phyloP scores from a whole-genome alignment of 2,797 vertebrate genomes.

The Parambassis ranga region DNA sequence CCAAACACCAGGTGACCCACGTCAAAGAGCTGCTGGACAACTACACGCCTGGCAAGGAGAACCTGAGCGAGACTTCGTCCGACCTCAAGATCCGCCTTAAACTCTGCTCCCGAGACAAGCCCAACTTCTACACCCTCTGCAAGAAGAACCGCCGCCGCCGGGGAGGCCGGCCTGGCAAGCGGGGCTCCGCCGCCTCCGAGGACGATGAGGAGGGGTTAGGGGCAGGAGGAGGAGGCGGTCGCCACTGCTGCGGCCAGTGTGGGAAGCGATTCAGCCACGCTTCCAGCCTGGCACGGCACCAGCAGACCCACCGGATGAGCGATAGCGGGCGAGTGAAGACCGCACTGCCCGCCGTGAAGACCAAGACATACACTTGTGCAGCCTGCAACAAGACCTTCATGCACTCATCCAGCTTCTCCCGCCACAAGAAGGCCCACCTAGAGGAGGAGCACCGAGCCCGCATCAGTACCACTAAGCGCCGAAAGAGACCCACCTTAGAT shows the following conservation, averaged over 20 bases:
- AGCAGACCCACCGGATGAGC: constrained; percentile 58
- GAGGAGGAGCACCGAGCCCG: constrained; percentile 51
- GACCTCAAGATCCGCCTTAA: constrained; percentile 85
- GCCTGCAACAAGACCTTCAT: constrained; percentile 81
- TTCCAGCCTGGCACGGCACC: constrained; percentile 69
- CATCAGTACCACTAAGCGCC: constrained; percentile 29
- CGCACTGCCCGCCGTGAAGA: constrained; percentile 19
- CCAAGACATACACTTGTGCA: constrained; percentile 73
- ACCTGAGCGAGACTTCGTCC: constrained; percentile 71
- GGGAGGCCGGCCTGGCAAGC: constrained; percentile 8
- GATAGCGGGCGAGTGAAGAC: constrained; percentile 31
- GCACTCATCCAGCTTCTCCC: constrained; percentile 80
- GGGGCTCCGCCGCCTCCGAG: background rate
- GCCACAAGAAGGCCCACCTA: constrained; percentile 79
- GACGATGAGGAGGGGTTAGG: constrained; percentile 50
- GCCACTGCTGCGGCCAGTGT: constrained; percentile 66
- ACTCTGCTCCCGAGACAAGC: constrained; percentile 81
- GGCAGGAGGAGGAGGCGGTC: background rate
- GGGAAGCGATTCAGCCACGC: constrained; percentile 72
- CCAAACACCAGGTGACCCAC: constrained; percentile 80
- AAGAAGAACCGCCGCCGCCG: constrained; percentile 79
- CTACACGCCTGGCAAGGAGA: constrained; percentile 76
- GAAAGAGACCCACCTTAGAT: constrained; percentile 56
- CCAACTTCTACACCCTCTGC: constrained; percentile 82
- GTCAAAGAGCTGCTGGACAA: constrained; percentile 79